phyloP scores from a whole-genome alignment of 2,113 vertebrate genomes.

The Chelonoidis abingdonii region DNA sequence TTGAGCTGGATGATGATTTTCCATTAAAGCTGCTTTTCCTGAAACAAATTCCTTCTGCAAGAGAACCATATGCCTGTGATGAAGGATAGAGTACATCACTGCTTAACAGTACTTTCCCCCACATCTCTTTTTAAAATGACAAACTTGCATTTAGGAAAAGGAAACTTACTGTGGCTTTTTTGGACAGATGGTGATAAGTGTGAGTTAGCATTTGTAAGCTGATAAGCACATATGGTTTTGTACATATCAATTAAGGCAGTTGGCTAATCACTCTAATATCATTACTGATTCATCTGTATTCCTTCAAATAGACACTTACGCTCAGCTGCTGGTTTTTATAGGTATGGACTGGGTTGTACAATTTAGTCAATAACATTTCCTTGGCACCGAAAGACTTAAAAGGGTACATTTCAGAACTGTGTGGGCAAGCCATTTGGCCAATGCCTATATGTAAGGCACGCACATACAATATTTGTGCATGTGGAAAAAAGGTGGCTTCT shows the following conservation, averaged over 20 bases:
- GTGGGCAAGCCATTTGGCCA: conserved; percentile 66
- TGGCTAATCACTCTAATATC: conserved; percentile 70
- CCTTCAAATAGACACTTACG: conserved; percentile 67
- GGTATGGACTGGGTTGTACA: conserved; percentile 48
- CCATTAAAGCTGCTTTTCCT: neutral
- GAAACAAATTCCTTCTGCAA: conserved; percentile 41
- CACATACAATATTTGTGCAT: conserved; percentile 67
- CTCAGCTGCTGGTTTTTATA: conserved; percentile 47
- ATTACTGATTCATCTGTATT: conserved; percentile 68
- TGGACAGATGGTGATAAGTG: conserved; percentile 60
- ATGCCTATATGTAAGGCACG: conserved; percentile 61
- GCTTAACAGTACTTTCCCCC: neutral
- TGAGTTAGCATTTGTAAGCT: conserved; percentile 73
- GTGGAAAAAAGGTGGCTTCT: conserved; percentile 49
- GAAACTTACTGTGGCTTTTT: conserved; percentile 64
- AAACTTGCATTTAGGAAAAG: conserved; percentile 63
- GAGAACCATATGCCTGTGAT: rapidly evolving
- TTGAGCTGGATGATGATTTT: neutral
- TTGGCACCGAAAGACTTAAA: conserved; percentile 59
- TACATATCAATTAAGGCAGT: conserved; percentile 70
- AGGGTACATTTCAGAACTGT: conserved; percentile 65
- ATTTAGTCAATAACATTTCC: conserved; percentile 62
- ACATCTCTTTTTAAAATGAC: conserved; percentile 28
- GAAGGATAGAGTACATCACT: neutral
- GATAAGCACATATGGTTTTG: conserved; percentile 72